Conservation (phyloP, 2,888 invertebrate genomes). For the Agonum fuliginosum region DNA sequence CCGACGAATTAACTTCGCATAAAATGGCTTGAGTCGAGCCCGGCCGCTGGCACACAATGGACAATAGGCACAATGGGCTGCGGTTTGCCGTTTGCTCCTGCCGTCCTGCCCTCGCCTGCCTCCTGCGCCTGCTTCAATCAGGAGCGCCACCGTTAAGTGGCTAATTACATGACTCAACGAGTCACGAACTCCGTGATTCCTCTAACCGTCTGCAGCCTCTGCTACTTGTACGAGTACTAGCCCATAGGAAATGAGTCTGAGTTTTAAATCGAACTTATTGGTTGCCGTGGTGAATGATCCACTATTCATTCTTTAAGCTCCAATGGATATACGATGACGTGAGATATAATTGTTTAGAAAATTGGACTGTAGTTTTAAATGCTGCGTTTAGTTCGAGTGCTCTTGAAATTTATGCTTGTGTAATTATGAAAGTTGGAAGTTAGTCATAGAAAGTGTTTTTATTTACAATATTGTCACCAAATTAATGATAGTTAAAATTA, state of each 20-base stretch:
- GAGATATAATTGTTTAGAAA: not conserved
- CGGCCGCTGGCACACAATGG: conserved; percentile 41
- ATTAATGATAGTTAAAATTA: not conserved
- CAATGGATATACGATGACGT: not conserved
- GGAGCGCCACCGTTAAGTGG: conserved; percentile 49
- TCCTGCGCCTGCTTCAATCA: conserved; percentile 7
- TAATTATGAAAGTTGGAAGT: no score
- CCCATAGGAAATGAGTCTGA: conserved; percentile 15
- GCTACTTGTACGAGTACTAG: not conserved
- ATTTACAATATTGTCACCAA: no score
- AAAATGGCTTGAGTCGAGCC: conserved; percentile 35
- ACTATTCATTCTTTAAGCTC: conserved; percentile 3
- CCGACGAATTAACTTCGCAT: conserved; percentile 55
- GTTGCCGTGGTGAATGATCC: not conserved
- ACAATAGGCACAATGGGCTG: conserved; percentile 44
- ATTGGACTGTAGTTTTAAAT: not conserved
- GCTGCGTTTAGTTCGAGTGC: not conserved
- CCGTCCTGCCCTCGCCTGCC: no score
- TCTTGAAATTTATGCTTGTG: not conserved
- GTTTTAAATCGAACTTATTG: conserved; percentile 28
- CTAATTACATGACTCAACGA: conserved; percentile 55
- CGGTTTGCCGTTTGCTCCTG: no score
- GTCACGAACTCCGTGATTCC: conserved; percentile 31
- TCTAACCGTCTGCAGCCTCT: not conserved
- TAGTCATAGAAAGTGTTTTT: no score